These are phyloP conservation scores for Gnatocerus cornutus DNA, from an alignment of 2,888 invertebrate species.

Conservation along the genomic window DNA sequence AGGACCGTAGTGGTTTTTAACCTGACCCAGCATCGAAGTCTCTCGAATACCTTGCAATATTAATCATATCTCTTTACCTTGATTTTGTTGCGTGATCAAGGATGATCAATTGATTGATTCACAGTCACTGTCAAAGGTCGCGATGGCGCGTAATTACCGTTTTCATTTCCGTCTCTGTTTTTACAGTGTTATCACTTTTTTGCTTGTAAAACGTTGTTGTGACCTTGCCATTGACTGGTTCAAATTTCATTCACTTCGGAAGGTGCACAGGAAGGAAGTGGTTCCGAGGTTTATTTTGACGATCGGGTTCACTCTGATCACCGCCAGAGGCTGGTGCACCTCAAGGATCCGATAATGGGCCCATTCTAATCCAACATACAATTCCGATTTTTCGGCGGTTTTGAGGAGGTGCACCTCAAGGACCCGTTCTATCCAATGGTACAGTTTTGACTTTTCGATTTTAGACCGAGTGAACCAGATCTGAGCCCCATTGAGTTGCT, in stretches of 20 bases:
- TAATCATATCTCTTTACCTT: neutral
- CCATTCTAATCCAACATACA: too few relatives aligned
- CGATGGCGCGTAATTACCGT: neutral
- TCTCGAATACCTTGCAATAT: neutral
- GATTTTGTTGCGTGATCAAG: neutral
- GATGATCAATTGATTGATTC: constrained; percentile 4
- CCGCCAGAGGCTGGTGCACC: too few relatives aligned
- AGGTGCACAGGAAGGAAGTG: constrained; percentile 2
- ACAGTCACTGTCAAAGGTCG: neutral
- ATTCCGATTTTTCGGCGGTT: too few relatives aligned
- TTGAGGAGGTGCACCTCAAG: too few relatives aligned
- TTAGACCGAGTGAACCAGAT: too few relatives aligned
- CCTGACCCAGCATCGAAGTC: neutral
- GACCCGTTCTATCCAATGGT: too few relatives aligned
- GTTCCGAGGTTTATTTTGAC: neutral
- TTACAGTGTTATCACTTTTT: too few relatives aligned
- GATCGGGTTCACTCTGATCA: too few relatives aligned
- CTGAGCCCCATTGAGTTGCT: too few relatives aligned
- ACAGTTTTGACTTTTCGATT: too few relatives aligned
- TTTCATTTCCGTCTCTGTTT: neutral
- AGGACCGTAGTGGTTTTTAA: neutral
- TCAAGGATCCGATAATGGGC: too few relatives aligned
- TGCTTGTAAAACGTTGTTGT: neutral
- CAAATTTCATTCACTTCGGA: neutral
- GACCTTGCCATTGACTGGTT: neutral